Evolutionary conservation across 2,113 vertebrate genomes (phyloP).

Genomic region (Thalassarche chlororhynchos): DNA sequence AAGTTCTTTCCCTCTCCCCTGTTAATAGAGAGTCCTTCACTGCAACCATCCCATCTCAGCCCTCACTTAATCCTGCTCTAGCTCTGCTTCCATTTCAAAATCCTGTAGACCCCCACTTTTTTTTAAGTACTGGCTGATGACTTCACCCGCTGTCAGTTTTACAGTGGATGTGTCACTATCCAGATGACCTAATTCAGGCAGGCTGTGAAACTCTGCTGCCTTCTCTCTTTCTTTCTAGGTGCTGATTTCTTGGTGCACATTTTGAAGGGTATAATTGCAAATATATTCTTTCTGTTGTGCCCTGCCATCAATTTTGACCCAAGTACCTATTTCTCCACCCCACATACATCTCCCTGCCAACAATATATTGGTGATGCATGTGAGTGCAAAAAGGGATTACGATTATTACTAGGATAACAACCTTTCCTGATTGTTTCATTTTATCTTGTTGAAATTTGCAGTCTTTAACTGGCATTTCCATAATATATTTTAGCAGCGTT

Average conservation of each 20-base stretch:
- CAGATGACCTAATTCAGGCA: background rate
- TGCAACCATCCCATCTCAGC: background rate
- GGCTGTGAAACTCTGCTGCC: background rate
- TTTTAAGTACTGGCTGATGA: background rate
- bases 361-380: background rate
- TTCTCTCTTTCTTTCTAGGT: background rate
- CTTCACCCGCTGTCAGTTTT: background rate
- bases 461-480: background rate
- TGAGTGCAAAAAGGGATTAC: background rate
- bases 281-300: background rate
- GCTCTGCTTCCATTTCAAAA: background rate
- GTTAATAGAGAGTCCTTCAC: background rate
- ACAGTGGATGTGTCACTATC: background rate
- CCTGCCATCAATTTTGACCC: background rate
- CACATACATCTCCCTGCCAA: background rate
- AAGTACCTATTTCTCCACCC: background rate
- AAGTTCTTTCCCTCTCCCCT: background rate
- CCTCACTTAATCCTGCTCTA: background rate
- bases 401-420: background rate
- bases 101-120: background rate
- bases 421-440: background rate
- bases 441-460: background rate
- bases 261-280: background rate
- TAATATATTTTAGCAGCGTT: background rate
- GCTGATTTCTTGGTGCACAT: background rate